Conservation (phyloP, 1,140 invertebrate genomes). For the Chelonus insularis region DNA sequence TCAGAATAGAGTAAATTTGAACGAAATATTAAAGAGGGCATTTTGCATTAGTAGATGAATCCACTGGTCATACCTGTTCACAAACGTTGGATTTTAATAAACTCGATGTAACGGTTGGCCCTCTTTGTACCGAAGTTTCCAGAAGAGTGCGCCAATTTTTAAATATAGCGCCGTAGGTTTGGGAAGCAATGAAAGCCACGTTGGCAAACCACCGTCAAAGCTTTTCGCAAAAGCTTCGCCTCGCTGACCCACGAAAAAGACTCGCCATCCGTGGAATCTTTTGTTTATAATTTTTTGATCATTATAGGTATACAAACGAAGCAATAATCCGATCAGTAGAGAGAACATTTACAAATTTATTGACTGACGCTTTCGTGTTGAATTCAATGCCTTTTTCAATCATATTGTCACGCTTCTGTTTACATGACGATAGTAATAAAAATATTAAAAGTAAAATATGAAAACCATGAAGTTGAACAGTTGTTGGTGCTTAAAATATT, state of each 20-base stretch:
- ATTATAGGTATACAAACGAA: constrained; percentile 49
- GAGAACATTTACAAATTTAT: constrained; percentile 48
- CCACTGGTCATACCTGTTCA: constrained; percentile 1
- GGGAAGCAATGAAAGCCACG: constrained; percentile 27
- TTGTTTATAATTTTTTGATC: constrained; percentile 62
- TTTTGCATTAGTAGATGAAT: background rate
- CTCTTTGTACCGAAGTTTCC: constrained; percentile 59
- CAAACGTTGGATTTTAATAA: constrained; percentile 56
- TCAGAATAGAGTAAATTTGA: background rate
- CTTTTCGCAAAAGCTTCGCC: constrained; percentile 54
- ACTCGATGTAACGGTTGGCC: constrained; percentile 57
- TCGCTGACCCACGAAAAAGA: constrained; percentile 60
- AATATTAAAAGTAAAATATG: too few species aligned
- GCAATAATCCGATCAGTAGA: constrained; percentile 50
- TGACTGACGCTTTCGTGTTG: background rate
- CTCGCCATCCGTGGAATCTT: constrained; percentile 61
- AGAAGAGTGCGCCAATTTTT: constrained; percentile 59
- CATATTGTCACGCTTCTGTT: background rate
- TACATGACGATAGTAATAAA: background rate
- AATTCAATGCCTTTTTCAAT: background rate
- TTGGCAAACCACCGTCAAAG: constrained; percentile 50
- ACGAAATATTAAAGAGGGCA: background rate
- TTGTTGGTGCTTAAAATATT: too few species aligned
- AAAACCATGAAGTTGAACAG: too few species aligned
- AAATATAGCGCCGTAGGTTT: constrained; percentile 59